These are phyloP conservation scores for Papilio xuthus DNA, from an alignment of 1,140 invertebrate genomes.

Conservation along the genomic window DNA sequence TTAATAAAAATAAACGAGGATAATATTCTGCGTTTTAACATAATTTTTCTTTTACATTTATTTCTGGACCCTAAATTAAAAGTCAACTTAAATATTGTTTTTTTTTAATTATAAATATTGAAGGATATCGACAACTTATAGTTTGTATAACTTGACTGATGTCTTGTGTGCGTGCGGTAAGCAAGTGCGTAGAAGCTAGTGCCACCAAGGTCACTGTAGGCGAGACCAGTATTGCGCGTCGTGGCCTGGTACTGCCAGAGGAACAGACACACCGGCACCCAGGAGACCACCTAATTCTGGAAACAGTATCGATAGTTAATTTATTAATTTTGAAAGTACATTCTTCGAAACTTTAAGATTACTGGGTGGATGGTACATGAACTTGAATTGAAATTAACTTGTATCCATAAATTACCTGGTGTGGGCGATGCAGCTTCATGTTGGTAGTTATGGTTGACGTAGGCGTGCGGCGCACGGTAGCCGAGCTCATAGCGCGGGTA, in stretches of 20 bases:
- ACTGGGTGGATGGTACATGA: too few relatives aligned
- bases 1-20: not conserved
- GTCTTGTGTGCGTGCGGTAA: slow-evolving; percentile 31
- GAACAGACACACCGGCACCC: slow-evolving; percentile 95
- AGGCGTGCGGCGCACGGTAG: slow-evolving; percentile 67
- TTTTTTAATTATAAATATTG: not conserved
- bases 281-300: slow-evolving; percentile 88
- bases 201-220: slow-evolving; percentile 90
- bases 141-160: slow-evolving; percentile 9
- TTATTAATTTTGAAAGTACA: slow-evolving; percentile 4
- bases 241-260: slow-evolving; percentile 96
- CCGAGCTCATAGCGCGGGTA: slow-evolving; percentile 72
- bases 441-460: slow-evolving; percentile 68
- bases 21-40: not conserved
- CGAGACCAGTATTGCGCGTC: slow-evolving; percentile 93
- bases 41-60: too few relatives aligned
- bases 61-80: too few relatives aligned
- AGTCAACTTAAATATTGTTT: too few relatives aligned
- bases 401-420: slow-evolving; percentile 51
- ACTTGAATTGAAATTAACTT: too few relatives aligned
- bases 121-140: not conserved
- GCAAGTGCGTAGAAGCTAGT: slow-evolving; percentile 52
- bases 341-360: too few relatives aligned
- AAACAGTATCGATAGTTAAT: slow-evolving; percentile 51
- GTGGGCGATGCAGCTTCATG: slow-evolving; percentile 63